A percentile compares a stretch with the other conserved stretches of the same genome.
Evolutionary conservation across 2,113 vertebrate species (phyloP).

Genomic region (Mesembrinibis cayennensis): DNA sequence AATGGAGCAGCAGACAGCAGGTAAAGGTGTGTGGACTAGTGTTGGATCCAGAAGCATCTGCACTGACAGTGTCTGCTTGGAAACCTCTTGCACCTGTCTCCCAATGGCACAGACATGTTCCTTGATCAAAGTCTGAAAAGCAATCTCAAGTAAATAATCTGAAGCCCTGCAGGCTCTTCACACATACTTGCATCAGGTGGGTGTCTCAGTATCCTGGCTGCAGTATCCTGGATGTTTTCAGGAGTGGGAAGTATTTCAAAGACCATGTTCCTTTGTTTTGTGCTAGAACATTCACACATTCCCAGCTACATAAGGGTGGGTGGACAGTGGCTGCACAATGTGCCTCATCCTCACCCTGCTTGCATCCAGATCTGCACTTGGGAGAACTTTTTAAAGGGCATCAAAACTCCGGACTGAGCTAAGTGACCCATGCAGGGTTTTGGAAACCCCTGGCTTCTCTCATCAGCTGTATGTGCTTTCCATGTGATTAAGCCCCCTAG

Average conservation of each 20-base stretch:
- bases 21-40: not conserved
- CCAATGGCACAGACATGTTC: not conserved
- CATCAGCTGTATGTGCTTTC: not conserved
- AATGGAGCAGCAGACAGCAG: not conserved
- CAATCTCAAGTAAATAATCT: not conserved
- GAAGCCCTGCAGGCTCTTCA: not conserved
- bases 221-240: not conserved
- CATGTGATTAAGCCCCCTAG: not conserved
- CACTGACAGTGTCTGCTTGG: not conserved
- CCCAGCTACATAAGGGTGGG: not conserved
- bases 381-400: not conserved
- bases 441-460: not conserved
- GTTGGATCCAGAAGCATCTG: not conserved
- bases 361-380: not conserved
- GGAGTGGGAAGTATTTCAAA: not conserved
- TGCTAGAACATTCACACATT: not conserved
- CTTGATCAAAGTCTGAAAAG: not conserved
- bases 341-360: not conserved
- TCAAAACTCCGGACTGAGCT: not conserved
- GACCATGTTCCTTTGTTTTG: not conserved
- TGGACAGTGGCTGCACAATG: not conserved
- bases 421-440: not conserved
- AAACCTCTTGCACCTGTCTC: not conserved
- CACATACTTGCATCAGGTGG: not conserved
- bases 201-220: not conserved